phyloP scores from a whole-genome alignment of 2,797 vertebrate species.

The Alcedo quadribrachys region DNA sequence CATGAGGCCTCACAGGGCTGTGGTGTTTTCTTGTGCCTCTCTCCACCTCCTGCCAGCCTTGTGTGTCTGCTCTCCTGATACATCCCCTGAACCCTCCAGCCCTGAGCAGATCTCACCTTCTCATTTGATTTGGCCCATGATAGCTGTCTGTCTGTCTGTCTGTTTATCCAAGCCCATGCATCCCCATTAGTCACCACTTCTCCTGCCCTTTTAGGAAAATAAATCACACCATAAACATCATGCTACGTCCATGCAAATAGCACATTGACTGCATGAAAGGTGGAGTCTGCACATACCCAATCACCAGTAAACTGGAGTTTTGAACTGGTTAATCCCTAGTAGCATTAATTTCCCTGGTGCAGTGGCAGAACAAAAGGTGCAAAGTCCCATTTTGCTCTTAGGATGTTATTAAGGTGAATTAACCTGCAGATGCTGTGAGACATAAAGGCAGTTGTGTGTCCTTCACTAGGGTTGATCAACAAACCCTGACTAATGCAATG shows the following conservation, averaged over 20 bases:
- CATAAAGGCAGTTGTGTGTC: not conserved
- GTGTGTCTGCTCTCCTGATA: not conserved
- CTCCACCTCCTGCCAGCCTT: not conserved
- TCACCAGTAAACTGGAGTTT: not conserved
- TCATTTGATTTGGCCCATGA: not conserved
- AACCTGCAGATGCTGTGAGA: not conserved
- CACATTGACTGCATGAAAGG: not conserved
- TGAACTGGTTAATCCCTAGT: not conserved
- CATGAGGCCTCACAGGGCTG: rapidly evolving
- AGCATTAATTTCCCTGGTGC: not conserved
- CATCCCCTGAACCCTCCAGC: not conserved
- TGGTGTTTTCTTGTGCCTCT: not conserved
- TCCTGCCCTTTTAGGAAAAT: not conserved
- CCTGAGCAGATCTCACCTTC: not conserved
- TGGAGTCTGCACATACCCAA: not conserved
- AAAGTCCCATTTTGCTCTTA: not conserved
- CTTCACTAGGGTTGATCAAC: not conserved
- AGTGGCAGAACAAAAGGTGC: rapidly evolving
- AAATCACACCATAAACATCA: not conserved
- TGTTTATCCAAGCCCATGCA: not conserved
- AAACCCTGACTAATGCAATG: constrained; percentile 8
- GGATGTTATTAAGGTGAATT: not conserved
- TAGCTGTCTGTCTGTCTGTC: not conserved
- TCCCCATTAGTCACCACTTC: not conserved
- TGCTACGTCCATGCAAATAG: not conserved